These are phyloP conservation scores for Brachypteracias leptosomus DNA, from an alignment of 2,113 vertebrate genomes.

Conservation along the genomic window DNA sequence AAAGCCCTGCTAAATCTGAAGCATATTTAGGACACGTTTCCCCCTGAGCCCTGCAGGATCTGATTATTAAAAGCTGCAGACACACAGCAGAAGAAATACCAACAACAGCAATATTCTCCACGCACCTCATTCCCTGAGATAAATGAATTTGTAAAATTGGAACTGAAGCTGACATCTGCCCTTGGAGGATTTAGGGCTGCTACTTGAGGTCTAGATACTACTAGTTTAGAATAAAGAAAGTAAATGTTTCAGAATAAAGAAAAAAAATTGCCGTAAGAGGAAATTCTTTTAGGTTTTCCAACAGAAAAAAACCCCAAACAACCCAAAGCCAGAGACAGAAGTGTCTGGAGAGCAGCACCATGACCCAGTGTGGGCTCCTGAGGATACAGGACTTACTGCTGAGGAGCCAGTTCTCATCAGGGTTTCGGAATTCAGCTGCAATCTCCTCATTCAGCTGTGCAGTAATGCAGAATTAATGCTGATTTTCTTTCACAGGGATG, in stretches of 20 bases:
- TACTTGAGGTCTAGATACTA: neutral
- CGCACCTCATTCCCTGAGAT: neutral
- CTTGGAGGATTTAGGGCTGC: neutral
- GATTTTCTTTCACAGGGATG: neutral
- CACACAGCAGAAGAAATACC: neutral
- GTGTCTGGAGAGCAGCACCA: neutral
- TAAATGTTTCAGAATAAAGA: neutral
- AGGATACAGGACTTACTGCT: neutral
- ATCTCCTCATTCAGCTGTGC: neutral
- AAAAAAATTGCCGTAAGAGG: too few species aligned
- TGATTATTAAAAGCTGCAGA: neutral
- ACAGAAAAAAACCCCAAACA: neutral
- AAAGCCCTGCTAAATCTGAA: slow-evolving; percentile 2
- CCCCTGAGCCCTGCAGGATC: neutral
- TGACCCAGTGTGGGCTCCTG: neutral
- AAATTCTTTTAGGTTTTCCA: neutral
- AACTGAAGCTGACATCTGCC: slow-evolving; percentile 33
- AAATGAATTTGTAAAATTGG: slow-evolving; percentile 33
- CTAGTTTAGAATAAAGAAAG: neutral
- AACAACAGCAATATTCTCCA: neutral
- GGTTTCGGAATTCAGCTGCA: neutral
- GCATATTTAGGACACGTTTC: neutral
- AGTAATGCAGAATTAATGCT: neutral
- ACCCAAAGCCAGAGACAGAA: neutral
- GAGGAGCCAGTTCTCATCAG: neutral